phyloP scores from a whole-genome alignment of 2,888 invertebrate genomes.

The Chaetoderma sp. region DNA sequence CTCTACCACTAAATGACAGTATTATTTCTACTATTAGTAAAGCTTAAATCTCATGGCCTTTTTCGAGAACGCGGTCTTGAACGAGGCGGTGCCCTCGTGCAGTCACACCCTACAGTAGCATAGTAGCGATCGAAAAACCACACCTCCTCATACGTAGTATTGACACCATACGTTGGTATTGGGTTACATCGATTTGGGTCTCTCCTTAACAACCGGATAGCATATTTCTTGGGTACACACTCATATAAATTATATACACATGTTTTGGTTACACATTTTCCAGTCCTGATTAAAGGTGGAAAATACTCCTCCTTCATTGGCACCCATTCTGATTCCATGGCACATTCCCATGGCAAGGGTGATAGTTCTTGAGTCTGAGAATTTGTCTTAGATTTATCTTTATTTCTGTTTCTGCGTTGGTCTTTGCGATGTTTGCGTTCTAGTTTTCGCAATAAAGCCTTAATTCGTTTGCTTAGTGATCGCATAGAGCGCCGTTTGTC shows the following conservation, averaged over 20 bases:
- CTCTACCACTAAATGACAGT: too few relatives aligned
- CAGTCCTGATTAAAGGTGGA: conserved; percentile 51
- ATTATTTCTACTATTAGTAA: too few relatives aligned
- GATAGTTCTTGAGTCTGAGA: too few relatives aligned
- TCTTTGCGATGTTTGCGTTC: conserved; percentile 24
- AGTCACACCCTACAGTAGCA: conserved; percentile 57
- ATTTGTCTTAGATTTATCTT: conserved; percentile 7
- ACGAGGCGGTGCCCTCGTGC: conserved; percentile 34
- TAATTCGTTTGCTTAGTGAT: background rate
- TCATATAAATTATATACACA: conserved; percentile 59
- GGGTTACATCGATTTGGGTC: conserved; percentile 59
- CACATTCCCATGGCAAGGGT: conserved; percentile 60
- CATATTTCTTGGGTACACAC: conserved; percentile 57
- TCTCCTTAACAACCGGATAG: conserved; percentile 53
- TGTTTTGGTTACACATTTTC: conserved; percentile 49
- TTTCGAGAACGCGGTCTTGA: conserved; percentile 19
- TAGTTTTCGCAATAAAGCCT: conserved; percentile 1
- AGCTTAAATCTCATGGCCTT: too few relatives aligned
- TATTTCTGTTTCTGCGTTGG: background rate
- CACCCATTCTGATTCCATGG: conserved; percentile 44
- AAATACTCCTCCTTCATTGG: conserved; percentile 51
- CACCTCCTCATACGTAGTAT: conserved; percentile 54
- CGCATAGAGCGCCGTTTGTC: too few relatives aligned
- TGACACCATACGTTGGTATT: conserved; percentile 47
- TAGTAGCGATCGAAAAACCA: conserved; percentile 49